phyloP scores from a whole-genome alignment of 2,113 vertebrate species.

The cattle (Bos taurus) region DNA sequence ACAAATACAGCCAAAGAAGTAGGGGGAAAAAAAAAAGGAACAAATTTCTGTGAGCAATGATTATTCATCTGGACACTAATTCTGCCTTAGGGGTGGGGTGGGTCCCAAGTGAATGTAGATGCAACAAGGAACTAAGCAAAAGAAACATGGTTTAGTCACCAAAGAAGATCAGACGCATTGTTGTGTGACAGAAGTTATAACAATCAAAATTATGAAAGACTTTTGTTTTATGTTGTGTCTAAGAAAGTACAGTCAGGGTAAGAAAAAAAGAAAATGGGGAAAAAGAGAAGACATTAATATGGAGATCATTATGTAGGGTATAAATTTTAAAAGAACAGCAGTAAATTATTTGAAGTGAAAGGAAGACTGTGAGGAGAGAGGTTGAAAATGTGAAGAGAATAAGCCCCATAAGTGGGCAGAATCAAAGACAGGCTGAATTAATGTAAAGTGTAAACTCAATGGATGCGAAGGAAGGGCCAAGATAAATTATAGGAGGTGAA shows the following conservation, averaged over 20 bases:
- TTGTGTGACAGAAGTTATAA: conserved; percentile 69
- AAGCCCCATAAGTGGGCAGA: conserved; percentile 37
- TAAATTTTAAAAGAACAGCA: conserved; percentile 52
- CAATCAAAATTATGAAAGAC: conserved; percentile 71
- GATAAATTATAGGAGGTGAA: conserved; percentile 63
- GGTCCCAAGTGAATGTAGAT: background rate
- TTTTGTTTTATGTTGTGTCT: conserved; percentile 67
- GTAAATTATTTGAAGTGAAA: conserved; percentile 68
- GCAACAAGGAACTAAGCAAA: background rate
- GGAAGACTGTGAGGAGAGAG: conserved; percentile 22
- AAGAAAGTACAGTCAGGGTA: conserved; percentile 46
- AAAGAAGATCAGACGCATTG: conserved; percentile 63
- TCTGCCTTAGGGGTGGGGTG: conserved; percentile 15
- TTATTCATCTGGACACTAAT: conserved; percentile 59
- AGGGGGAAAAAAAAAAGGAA: background rate
- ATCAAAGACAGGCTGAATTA: conserved; percentile 70
- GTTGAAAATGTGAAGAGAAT: conserved; percentile 50
- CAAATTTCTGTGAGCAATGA: background rate
- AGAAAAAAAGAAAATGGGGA: conserved; percentile 38
- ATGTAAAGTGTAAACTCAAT: conserved; percentile 47
- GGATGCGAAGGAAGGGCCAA: conserved; percentile 34
- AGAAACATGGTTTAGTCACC: conserved; percentile 53
- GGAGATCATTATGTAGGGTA: conserved; percentile 64
- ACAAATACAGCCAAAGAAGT: background rate
- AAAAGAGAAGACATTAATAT: conserved; percentile 63